These are phyloP conservation scores for Molorchus minor DNA, from an alignment of 2,888 invertebrate genomes.

Conservation along the genomic window DNA sequence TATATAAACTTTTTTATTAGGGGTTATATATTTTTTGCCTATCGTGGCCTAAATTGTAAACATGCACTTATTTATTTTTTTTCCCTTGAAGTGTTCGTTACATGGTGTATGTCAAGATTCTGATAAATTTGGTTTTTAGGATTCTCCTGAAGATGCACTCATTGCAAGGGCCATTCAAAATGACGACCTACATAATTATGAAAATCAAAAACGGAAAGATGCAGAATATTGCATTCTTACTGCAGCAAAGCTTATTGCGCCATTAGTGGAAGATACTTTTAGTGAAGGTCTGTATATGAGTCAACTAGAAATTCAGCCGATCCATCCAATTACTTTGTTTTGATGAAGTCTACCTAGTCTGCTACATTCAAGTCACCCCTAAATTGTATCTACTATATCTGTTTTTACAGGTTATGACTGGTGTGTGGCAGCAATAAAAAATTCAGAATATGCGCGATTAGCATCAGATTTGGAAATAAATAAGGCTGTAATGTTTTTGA, in stretches of 20 bases:
- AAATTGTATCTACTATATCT: not conserved
- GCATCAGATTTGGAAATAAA: slow-evolving; percentile 91
- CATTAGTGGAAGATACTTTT: slow-evolving; percentile 78
- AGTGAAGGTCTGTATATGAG: no score
- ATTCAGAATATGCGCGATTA: slow-evolving; percentile 83
- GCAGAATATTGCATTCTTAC: slow-evolving; percentile 86
- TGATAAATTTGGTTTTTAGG: slow-evolving; percentile 52
- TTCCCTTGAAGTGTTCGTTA: no score
- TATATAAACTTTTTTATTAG: no score
- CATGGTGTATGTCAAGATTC: no score
- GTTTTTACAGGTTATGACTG: slow-evolving; percentile 75
- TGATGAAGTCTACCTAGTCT: no score
- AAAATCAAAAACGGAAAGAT: slow-evolving; percentile 74
- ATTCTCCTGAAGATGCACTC: slow-evolving; percentile 60
- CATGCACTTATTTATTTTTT: no score
- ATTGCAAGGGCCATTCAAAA: slow-evolving; percentile 75
- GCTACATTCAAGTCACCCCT: no score
- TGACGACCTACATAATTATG: slow-evolving; percentile 79
- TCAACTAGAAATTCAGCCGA: no score
- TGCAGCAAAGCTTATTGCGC: slow-evolving; percentile 89
- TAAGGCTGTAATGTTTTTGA: slow-evolving; percentile 86
- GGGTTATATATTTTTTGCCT: no score
- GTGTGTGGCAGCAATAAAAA: slow-evolving; percentile 95
- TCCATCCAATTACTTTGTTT: no score
- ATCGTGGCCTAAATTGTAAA: no score